Conservation (phyloP, 2,797 vertebrate species). For the Pseudopleuronectes americanus region DNA sequence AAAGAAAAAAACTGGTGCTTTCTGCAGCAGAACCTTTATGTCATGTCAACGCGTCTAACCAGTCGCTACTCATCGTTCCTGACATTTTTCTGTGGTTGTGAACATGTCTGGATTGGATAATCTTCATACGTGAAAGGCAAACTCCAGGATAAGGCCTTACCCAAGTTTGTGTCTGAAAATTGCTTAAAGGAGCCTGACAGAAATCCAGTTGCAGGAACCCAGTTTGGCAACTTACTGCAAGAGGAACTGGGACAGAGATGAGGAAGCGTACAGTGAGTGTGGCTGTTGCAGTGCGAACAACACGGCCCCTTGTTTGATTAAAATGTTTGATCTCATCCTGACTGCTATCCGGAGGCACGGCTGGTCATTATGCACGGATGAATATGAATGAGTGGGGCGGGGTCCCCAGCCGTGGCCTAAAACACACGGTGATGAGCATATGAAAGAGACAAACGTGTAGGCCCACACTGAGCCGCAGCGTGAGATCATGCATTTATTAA, state of each 20-base stretch:
- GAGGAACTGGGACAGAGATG: slow-evolving; percentile 45
- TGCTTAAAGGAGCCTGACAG: slow-evolving; percentile 26
- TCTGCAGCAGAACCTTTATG: too few relatives aligned
- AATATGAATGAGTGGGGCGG: slow-evolving; percentile 80
- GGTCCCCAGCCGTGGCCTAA: slow-evolving; percentile 58
- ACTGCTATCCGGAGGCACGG: slow-evolving; percentile 70
- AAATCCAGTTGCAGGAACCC: slow-evolving; percentile 30
- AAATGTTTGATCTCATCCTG: slow-evolving; percentile 76
- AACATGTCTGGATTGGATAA: too few relatives aligned
- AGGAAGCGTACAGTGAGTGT: slow-evolving; percentile 46
- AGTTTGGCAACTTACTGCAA: slow-evolving; percentile 13
- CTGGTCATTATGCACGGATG: slow-evolving; percentile 72
- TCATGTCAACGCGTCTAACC: too few relatives aligned
- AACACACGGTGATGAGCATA: slow-evolving; percentile 73
- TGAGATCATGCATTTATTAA: slow-evolving; percentile 83
- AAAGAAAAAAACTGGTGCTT: too few relatives aligned
- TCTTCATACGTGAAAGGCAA: too few relatives aligned
- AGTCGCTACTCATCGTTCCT: too few relatives aligned
- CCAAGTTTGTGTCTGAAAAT: background rate
- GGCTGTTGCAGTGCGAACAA: slow-evolving; percentile 67
- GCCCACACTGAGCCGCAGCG: slow-evolving; percentile 51
- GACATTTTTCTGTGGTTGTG: too few relatives aligned
- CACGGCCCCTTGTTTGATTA: slow-evolving; percentile 71
- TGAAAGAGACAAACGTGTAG: slow-evolving; percentile 64
- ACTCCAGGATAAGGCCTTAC: too few relatives aligned